phyloP scores from a whole-genome alignment of 2,888 invertebrate species.

The Prosopocoilus inquinatus region DNA sequence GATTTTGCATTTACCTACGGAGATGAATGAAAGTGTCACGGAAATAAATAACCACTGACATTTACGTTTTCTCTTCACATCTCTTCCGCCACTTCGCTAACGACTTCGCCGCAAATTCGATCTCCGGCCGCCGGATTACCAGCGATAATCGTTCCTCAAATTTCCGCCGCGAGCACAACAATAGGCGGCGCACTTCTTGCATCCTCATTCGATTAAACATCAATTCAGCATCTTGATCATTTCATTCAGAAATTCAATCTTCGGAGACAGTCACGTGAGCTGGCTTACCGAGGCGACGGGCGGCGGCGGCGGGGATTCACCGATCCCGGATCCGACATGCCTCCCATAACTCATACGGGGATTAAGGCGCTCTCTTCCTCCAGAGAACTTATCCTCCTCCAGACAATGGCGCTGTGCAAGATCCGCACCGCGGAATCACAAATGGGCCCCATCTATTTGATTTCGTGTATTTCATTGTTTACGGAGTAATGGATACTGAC shows the following conservation, averaged over 20 bases:
- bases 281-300: neutral
- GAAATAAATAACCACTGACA: no score
- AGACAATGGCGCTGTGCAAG: slow-evolving; percentile 24
- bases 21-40: no score
- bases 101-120: no score
- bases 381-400: slow-evolving; percentile 24
- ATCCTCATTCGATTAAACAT: no score
- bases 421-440: slow-evolving; percentile 22
- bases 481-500: slow-evolving; percentile 2
- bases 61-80: no score
- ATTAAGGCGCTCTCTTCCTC: slow-evolving; percentile 21
- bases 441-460: slow-evolving; percentile 24
- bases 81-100: no score
- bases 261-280: neutral
- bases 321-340: neutral
- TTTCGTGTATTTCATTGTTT: slow-evolving; percentile 17
- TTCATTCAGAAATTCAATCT: neutral
- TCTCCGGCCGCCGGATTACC: no score
- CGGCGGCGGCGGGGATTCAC: neutral
- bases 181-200: neutral
- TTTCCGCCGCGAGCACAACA: neutral
- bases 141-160: neutral
- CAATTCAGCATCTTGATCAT: neutral
- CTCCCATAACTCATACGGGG: slow-evolving; percentile 25
- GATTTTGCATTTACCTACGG: no score